These are phyloP conservation scores for Sebastes paucispinis DNA, from an alignment of 2,797 vertebrate species.

Conservation along the genomic window DNA sequence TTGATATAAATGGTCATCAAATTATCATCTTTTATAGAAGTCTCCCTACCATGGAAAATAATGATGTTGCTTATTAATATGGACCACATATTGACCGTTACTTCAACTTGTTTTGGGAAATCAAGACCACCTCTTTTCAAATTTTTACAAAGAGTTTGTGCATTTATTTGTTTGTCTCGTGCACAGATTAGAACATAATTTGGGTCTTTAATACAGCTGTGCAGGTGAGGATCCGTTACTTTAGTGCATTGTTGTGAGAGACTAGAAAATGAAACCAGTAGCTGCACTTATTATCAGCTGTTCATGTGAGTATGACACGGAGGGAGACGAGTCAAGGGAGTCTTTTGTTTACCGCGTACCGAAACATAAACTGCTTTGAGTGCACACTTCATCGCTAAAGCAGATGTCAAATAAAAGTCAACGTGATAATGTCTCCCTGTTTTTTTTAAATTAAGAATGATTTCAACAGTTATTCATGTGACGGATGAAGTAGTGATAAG, in stretches of 20 bases:
- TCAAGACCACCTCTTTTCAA: neutral
- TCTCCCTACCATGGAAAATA: neutral
- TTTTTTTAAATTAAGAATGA: slow-evolving; percentile 1
- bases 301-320: neutral
- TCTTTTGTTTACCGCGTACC: slow-evolving; percentile 10
- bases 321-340: neutral
- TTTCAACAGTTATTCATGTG: neutral
- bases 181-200: neutral
- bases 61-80: slow-evolving; percentile 1
- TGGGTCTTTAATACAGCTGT: neutral
- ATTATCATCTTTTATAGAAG: slow-evolving; percentile 11
- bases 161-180: neutral
- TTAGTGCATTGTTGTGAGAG: slow-evolving; percentile 1
- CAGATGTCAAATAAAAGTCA: slow-evolving; percentile 7
- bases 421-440: neutral
- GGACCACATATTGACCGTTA: neutral
- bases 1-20: neutral
- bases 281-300: slow-evolving; percentile 4
- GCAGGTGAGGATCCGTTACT: slow-evolving; percentile 7
- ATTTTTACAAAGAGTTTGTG: neutral
- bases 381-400: neutral
- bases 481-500: neutral
- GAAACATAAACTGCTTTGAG: neutral
- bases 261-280: slow-evolving; percentile 32
- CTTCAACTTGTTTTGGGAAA: neutral